Base-by-base conservation (phyloP, 2,888 invertebrate species). In the Pachydiplax longipennis region DNA sequence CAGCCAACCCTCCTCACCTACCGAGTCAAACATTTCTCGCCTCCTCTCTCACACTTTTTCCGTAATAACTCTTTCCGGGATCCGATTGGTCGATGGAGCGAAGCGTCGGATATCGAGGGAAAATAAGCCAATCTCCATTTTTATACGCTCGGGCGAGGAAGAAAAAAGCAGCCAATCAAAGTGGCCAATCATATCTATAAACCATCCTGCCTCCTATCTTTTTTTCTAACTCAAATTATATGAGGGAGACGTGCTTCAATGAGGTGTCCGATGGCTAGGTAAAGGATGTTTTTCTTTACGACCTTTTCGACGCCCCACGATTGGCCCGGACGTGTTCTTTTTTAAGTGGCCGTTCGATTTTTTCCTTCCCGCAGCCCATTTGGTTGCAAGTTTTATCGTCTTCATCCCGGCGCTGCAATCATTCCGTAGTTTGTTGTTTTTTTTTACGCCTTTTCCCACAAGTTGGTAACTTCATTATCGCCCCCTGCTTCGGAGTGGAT, bases 271-370 rank as follows among this genome's bases (percentile, higher is more conserved):
- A 25, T n/a, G 25, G 25, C 44, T 44, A 82, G 82, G 82, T 44
- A n/a, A 15, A 82, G 82, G 82, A 25, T 25, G 58, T 58, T 83
- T 83, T 83, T 53, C 83, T 58, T 83, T 83, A 58, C 35, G 83
- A 58, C 83, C 83, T 31, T 25, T 25, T 31, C 82, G 82, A 82
- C 82, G 25, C 31, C 82, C 44, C 44, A 12, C 83, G 58, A 83
- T 83, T 58, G 82, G 82, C 48, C 25, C 48, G 82, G 31, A 25
- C 83, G 58, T 83, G 83, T 83, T 31, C 25, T 83, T 83, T 53
- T 83, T 83, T 83, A 53, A 31, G 82, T 35, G 25, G 44, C 31
- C 53, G 31, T 25, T 53, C 31, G 31, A 83, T 83, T 83, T 48
- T 35, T 83, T 58, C 83, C n/a, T 40, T 81, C 81, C 44, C 40